These are phyloP conservation scores for Drosophila colorata DNA, from an alignment of 2,888 invertebrate species.

Conservation along the genomic window DNA sequence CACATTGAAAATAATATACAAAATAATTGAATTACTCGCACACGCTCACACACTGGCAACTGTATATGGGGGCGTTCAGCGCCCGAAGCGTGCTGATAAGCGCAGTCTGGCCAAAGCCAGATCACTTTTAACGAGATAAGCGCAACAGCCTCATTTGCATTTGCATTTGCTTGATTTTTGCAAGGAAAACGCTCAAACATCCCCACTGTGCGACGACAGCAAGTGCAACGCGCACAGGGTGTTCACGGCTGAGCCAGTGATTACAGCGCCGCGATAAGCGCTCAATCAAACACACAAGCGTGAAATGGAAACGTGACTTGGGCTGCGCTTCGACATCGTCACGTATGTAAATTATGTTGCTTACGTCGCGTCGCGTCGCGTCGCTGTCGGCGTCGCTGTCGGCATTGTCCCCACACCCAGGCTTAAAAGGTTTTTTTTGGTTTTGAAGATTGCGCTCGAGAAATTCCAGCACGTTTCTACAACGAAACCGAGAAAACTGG, in stretches of 20 bases:
- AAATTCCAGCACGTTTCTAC: constrained; percentile 81
- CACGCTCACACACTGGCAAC: background rate
- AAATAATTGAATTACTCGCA: constrained; percentile 80
- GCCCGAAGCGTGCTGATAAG: constrained; percentile 30
- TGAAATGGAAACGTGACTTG: constrained; percentile 81
- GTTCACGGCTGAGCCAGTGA: constrained; percentile 15
- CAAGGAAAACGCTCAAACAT: background rate
- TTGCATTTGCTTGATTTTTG: background rate
- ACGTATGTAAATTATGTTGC: constrained; percentile 79
- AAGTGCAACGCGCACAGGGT: constrained; percentile 37
- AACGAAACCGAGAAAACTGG: constrained; percentile 38
- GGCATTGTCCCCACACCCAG: constrained; percentile 57
- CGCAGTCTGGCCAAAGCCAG: constrained; percentile 31
- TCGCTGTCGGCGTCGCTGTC: constrained; percentile 18
- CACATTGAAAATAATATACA: constrained; percentile 78
- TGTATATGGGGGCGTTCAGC: constrained; percentile 25
- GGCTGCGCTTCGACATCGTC: constrained; percentile 77
- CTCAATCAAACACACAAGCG: constrained; percentile 63
- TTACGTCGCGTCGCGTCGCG: constrained; percentile 24
- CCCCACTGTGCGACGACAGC: background rate
- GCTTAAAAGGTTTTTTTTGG: constrained; percentile 20
- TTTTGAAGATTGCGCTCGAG: constrained; percentile 58
- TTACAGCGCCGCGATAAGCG: constrained; percentile 30
- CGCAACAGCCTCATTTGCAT: constrained; percentile 1
- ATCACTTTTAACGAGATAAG: constrained; percentile 23